Base-by-base conservation (phyloP, 1,140 invertebrate genomes). In the Phocides pigmalion region DNA sequence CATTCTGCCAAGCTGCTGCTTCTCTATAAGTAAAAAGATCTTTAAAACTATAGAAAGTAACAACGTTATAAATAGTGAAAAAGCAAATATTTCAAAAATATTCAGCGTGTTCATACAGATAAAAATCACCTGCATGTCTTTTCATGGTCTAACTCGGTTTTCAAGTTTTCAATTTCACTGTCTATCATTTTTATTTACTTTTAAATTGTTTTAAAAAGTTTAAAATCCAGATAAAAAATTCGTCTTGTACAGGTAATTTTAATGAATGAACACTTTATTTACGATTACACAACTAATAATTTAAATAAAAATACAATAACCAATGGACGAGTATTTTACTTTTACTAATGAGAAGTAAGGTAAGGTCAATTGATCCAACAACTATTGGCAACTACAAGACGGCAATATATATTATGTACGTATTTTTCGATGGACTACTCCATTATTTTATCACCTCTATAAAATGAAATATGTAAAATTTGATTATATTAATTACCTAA, bases 131-230 rank as follows among this genome's bases (percentile, higher is more conserved):
- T 87, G 73, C 81, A 88, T 35, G 79, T 80, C 68, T 89, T 92
- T 81, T 92, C 92, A 59, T 92, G 89, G 58, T 92, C 90, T 56
- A 91, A 68, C 77, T 92, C 92, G 56, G 64, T 79, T 87, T 84
- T 92, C 17, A 92, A 76, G 62, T 47, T 73, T 44, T 92, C 90
- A 22, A 92, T 87, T 82, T 92, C 92, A 72, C 71, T 83, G 50
- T 92, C 90, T 56, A 80, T 83, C 84, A 90, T 87, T 66, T 61
- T 74, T 6, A 3, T 11, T 12, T 12, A n/a, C 9, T n/a, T 35
- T 3, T 12, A 2, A 35, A 35, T n/a, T 35, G n/a, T 2, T 35
- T 8, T 11, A 11, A n/a, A 35, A 28, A 28, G n/a, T n/a, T n/a
- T n/a, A n/a, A n/a, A n/a, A n/a, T n/a, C n/a, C n/a, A n/a, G n/a